These are phyloP conservation scores for Bursaphelenchus mucronatus DNA, from an alignment of 1,140 invertebrate species.

Conservation along the genomic window DNA sequence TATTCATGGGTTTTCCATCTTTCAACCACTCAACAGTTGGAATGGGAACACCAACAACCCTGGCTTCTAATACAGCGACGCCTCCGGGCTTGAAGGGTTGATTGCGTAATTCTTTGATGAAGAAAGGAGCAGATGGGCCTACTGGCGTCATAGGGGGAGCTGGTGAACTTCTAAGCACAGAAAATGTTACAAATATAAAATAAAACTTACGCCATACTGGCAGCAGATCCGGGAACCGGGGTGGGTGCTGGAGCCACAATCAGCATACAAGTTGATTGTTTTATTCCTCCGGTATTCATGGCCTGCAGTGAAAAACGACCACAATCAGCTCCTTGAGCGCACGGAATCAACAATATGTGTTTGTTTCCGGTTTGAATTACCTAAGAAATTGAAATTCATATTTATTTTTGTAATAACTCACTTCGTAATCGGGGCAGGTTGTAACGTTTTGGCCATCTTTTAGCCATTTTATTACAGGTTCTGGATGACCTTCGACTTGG, in stretches of 20 bases:
- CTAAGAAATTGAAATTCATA: slow-evolving; percentile 24
- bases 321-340: slow-evolving; percentile 50
- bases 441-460: slow-evolving; percentile 59
- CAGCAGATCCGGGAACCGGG: slow-evolving; percentile 49
- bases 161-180: slow-evolving; percentile 46
- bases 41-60: slow-evolving; percentile 52
- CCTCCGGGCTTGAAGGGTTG: slow-evolving; percentile 51
- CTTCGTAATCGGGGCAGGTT: slow-evolving; percentile 57
- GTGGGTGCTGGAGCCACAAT: slow-evolving; percentile 60
- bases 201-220: slow-evolving; percentile 44
- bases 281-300: slow-evolving; percentile 56
- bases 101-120: slow-evolving; percentile 56
- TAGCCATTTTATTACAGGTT: slow-evolving; percentile 53
- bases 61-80: slow-evolving; percentile 44
- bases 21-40: slow-evolving; percentile 76
- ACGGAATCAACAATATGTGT: slow-evolving; percentile 43
- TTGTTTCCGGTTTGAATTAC: slow-evolving; percentile 46
- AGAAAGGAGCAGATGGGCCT: slow-evolving; percentile 55
- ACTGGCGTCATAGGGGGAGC: slow-evolving; percentile 56
- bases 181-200: slow-evolving; percentile 16
- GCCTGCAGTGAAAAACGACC: slow-evolving; percentile 59
- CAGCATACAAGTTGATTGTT: slow-evolving; percentile 59
- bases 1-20: slow-evolving; percentile 82
- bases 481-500: slow-evolving; percentile 56
- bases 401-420: slow-evolving; percentile 19